These are phyloP conservation scores for Pristionchus exspectatus DNA, from an alignment of 2,888 invertebrate species.

Conservation along the genomic window DNA sequence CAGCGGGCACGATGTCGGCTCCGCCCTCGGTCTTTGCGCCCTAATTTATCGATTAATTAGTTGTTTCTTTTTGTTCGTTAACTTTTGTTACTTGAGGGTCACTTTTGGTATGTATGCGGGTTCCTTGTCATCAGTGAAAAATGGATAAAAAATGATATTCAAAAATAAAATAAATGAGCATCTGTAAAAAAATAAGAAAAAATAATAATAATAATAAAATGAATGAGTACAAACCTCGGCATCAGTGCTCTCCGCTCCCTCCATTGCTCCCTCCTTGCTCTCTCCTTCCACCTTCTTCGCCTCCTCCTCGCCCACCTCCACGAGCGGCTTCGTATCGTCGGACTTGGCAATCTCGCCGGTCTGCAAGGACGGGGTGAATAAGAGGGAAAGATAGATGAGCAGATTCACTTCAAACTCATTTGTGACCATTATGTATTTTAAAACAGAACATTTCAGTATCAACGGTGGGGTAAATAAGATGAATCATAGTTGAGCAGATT, in stretches of 20 bases:
- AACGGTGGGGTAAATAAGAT: neutral
- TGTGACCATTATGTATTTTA: too few relatives aligned
- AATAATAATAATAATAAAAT: neutral
- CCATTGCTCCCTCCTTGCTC: neutral
- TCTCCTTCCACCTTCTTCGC: neutral
- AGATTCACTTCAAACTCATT: too few relatives aligned
- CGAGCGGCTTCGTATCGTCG: neutral
- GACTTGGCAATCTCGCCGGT: neutral
- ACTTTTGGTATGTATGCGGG: too few relatives aligned
- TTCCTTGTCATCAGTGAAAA: too few relatives aligned
- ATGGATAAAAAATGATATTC: too few relatives aligned
- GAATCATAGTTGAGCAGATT: too few relatives aligned
- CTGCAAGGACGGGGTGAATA: neutral
- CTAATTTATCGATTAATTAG: neutral
- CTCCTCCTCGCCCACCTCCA: neutral
- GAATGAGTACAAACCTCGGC: neutral
- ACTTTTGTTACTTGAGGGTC: too few relatives aligned
- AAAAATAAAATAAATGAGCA: too few relatives aligned
- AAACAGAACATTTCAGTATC: too few relatives aligned
- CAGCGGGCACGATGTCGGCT: neutral
- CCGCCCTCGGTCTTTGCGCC: neutral
- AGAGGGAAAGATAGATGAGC: neutral
- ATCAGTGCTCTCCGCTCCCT: constrained; percentile 12
- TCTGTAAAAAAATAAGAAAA: too few relatives aligned
- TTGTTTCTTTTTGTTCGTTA: too few relatives aligned